A percentile compares a stretch with the other conserved stretches of the same genome.
phyloP scores from a whole-genome alignment of 2,113 vertebrate species.

The Monopterus albus region DNA sequence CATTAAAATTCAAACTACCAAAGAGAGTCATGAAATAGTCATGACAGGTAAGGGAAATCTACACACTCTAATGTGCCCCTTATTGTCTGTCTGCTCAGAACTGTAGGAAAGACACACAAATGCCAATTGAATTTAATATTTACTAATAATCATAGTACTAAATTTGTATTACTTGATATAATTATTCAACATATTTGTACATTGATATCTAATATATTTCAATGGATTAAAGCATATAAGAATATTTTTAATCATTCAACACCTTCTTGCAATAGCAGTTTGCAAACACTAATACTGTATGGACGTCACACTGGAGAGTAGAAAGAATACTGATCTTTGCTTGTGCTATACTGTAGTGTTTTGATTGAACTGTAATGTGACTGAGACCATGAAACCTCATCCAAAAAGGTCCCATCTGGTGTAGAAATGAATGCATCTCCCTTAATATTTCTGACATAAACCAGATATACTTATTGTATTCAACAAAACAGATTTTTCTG shows the following conservation, averaged over 20 bases:
- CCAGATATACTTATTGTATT: constrained; percentile 37
- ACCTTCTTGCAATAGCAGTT: not conserved
- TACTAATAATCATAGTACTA: not conserved
- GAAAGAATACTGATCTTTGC: constrained; percentile 37
- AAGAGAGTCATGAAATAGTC: constrained; percentile 76
- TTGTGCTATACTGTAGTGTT: constrained; percentile 17
- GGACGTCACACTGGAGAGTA: not conserved
- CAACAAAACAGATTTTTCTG: constrained; percentile 49
- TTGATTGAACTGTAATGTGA: constrained; percentile 30
- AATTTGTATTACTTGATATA: not conserved
- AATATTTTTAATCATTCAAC: not conserved
- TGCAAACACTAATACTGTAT: constrained; percentile 1
- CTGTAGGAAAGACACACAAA: constrained; percentile 21
- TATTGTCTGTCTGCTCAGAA: constrained; percentile 30
- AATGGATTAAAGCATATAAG: not conserved
- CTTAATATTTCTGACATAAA: constrained; percentile 38
- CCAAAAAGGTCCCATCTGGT: constrained; percentile 45
- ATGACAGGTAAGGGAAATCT: constrained; percentile 70
- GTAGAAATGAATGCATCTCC: constrained; percentile 46
- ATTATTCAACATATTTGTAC: not conserved
- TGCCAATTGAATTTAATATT: not conserved
- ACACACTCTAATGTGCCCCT: constrained; percentile 42
- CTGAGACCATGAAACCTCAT: constrained; percentile 18
- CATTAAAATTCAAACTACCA: constrained; percentile 78
- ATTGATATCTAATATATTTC: not conserved